These are phyloP conservation scores for Hypomesus transpacificus DNA, from an alignment of 2,113 vertebrate species.

Conservation along the genomic window DNA sequence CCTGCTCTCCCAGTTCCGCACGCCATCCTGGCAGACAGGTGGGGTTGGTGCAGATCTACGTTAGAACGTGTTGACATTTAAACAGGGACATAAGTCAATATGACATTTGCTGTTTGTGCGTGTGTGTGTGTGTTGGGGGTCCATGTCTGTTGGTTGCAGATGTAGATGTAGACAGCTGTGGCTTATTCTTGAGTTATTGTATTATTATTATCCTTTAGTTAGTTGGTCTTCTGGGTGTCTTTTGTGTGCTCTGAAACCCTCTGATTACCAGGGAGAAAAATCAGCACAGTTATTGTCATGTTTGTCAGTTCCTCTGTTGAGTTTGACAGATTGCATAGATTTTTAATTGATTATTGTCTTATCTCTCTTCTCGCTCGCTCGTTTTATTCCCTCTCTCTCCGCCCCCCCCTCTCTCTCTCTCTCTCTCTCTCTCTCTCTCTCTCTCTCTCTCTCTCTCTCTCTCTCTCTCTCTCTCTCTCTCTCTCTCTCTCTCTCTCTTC, in stretches of 20 bases:
- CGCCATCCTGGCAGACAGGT: constrained; percentile 96
- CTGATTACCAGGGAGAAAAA: background rate
- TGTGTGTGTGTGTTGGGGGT: constrained; percentile 8
- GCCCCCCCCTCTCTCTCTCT: background rate
- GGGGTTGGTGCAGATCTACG: constrained; percentile 39
- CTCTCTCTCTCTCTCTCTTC: no score
- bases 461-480: no score
- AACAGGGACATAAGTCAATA: constrained; percentile 46
- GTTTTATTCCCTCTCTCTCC: no score
- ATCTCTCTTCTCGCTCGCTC: background rate
- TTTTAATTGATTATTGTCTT: background rate
- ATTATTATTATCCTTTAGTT: background rate
- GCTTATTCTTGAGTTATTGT: no score
- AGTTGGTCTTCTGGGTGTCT: background rate
- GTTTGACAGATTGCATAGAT: background rate
- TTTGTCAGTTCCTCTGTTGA: background rate
- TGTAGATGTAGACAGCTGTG: no score
- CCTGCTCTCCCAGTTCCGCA: constrained; percentile 92
- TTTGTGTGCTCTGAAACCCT: no score
- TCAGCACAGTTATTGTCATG: background rate
- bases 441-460: background rate
- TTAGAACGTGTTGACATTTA: constrained; percentile 56
- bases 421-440: background rate
- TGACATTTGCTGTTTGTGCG: constrained; percentile 50
- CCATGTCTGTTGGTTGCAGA: no score